Evolutionary conservation across 2,888 invertebrate genomes (phyloP).

Genomic region (Leucophenga maculata): DNA sequence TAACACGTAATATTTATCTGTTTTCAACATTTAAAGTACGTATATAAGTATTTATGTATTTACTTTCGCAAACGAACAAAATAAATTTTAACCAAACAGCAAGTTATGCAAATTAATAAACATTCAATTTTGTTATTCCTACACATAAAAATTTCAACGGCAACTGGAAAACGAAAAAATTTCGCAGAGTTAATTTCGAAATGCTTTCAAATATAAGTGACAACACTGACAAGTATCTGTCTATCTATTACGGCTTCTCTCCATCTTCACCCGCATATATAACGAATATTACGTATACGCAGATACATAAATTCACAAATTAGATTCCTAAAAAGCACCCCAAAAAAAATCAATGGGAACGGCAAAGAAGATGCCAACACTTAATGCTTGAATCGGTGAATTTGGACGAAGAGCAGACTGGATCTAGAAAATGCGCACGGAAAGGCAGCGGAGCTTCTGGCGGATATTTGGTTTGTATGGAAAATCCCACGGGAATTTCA

Average conservation of each 20-base stretch:
- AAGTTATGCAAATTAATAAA: slow-evolving; percentile 14
- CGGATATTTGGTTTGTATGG: slow-evolving; percentile 45
- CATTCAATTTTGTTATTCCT: neutral
- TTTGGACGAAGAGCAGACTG: neutral
- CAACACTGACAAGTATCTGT: slow-evolving; percentile 58
- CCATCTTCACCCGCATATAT: neutral
- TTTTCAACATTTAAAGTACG: no score
- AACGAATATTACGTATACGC: neutral
- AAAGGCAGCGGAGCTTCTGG: no score
- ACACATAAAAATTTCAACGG: slow-evolving; percentile 5
- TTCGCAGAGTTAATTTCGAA: slow-evolving; percentile 15
- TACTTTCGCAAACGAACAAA: no score
- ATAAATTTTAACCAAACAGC: neutral
- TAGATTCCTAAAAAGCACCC: slow-evolving; percentile 33
- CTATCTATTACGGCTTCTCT: slow-evolving; percentile 10
- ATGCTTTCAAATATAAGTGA: slow-evolving; percentile 57
- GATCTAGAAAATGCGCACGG: no score
- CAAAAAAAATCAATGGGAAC: neutral
- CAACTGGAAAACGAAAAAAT: neutral
- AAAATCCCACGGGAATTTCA: slow-evolving; percentile 61
- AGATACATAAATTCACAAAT: slow-evolving; percentile 36
- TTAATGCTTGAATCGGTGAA: neutral
- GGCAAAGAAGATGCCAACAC: slow-evolving; percentile 5
- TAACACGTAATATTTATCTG: no score
- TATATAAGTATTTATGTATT: no score